These are phyloP conservation scores for Drosophila barbarae DNA, from an alignment of 2,888 invertebrate genomes.

Conservation along the genomic window DNA sequence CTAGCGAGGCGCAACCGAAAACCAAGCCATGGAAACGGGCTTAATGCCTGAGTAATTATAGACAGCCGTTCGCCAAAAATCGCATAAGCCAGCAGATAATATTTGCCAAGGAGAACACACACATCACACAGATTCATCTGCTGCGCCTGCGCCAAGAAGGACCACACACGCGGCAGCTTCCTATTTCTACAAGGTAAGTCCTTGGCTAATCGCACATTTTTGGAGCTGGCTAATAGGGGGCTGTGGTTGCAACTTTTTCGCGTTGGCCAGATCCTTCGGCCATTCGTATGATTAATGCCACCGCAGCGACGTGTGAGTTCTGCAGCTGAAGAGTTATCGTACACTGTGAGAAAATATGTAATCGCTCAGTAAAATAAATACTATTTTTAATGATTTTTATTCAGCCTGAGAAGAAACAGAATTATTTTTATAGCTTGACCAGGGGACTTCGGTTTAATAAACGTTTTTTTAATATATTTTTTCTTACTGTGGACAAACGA, in stretches of 20 bases:
- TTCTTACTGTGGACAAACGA: conserved; percentile 27
- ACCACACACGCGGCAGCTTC: conserved; percentile 50
- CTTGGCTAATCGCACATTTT: conserved; percentile 40
- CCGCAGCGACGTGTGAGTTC: conserved; percentile 74
- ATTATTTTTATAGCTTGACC: neutral
- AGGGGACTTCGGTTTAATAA: neutral
- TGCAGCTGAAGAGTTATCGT: conserved; percentile 44
- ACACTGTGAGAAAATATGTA: conserved; percentile 4
- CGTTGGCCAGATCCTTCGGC: conserved; percentile 35
- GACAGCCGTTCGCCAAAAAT: conserved; percentile 48
- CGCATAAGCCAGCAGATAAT: conserved; percentile 14
- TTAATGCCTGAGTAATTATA: conserved; percentile 68
- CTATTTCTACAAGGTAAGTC: conserved; percentile 16
- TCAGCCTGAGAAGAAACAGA: neutral
- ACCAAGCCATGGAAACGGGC: conserved; percentile 67
- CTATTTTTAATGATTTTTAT: neutral
- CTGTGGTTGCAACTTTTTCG: conserved; percentile 15
- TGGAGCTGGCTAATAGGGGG: conserved; percentile 42
- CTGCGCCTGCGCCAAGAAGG: conserved; percentile 23
- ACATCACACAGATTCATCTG: conserved; percentile 14
- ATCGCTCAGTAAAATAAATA: neutral
- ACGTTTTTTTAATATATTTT: neutral
- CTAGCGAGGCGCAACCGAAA: conserved; percentile 74
- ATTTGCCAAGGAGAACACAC: conserved; percentile 1
- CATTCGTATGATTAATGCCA: conserved; percentile 67